These are phyloP conservation scores for Clivina fossor DNA, from an alignment of 2,888 invertebrate genomes.

Conservation along the genomic window DNA sequence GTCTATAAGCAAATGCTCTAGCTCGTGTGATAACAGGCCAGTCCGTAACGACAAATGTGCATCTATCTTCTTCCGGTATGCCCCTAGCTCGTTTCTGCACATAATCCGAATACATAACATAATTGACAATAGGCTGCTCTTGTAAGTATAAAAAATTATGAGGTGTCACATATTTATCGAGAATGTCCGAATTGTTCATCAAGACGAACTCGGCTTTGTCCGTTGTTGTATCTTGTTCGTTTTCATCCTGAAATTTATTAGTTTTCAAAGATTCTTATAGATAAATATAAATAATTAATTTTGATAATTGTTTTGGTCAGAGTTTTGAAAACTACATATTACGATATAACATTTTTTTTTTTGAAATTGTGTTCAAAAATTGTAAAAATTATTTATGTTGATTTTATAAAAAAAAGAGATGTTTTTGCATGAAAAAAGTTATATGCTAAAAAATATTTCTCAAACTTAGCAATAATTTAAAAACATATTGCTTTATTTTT, in stretches of 20 bases:
- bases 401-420: too few species aligned
- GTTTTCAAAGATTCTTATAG: too few species aligned
- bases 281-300: too few species aligned
- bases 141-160: conserved; percentile 64
- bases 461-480: too few species aligned
- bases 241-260: conserved; percentile 21
- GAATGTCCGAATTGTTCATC: conserved; percentile 50
- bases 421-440: too few species aligned
- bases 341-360: too few species aligned
- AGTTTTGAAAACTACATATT: too few species aligned
- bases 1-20: conserved; percentile 73
- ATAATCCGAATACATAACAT: conserved; percentile 72
- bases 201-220: conserved; percentile 45
- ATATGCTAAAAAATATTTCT: too few species aligned
- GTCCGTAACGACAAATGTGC: conserved; percentile 76
- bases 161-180: conserved; percentile 54
- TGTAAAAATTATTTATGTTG: too few species aligned
- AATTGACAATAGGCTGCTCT: conserved; percentile 70
- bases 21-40: conserved; percentile 65
- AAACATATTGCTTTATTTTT: too few species aligned
- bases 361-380: too few species aligned
- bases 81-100: conserved; percentile 60
- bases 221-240: conserved; percentile 4
- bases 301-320: too few species aligned
- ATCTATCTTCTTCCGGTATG: conserved; percentile 64